Base-by-base conservation (phyloP, 2,888 invertebrate genomes). In the Drosophila falleni region DNA sequence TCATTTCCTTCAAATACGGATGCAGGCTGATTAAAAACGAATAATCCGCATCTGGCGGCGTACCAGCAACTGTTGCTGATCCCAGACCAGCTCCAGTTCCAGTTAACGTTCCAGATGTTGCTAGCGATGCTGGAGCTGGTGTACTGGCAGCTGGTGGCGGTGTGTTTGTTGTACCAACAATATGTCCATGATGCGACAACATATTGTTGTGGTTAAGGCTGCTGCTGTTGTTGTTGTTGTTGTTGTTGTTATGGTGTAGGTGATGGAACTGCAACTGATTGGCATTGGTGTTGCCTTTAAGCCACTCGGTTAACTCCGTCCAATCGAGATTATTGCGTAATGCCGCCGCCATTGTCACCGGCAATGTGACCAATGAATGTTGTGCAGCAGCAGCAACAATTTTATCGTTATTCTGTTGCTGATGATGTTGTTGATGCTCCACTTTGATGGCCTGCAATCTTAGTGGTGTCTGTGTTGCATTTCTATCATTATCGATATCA, bases 1-100 rank as follows among this genome's bases (percentile, higher is more conserved):
- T 85, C 91, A 91, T 91, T 75, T 91, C 91, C 74, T 87, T 91
- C 16, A 91, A 72, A 80, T 87, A 91, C 60, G 91, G 91, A 84
- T 89, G 89, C 75, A 91, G 83, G 72, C 91, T 91, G 69, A 91
- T 91, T 65, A 91, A 76, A 81, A 91, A 91, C 62, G 86, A 90
- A 79, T 90, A 91, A 65, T 91, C 91, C 55, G 91, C 91, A 73
- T 91, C 91, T 19, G 91, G 87, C 29, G 80, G 54, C 5, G 47
- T 26, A 9, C 35, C 56, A 47, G 44, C 31, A n/a, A 53, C 41
- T 23, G 26, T 15, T n/a, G 26, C 23, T 26, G 37, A 11, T 29
- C 16, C 39, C 6, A 39, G 15, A 10, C 16, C 16, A 42, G 35
- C 26, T 3, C 47, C 47, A 5, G 60, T 16, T 19, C 9, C 31